Percentiles rank a stretch among this genome's conserved stretches.
These are phyloP conservation scores for Eulithis testata DNA, from an alignment of 2,888 invertebrate species.

Conservation along the genomic window DNA sequence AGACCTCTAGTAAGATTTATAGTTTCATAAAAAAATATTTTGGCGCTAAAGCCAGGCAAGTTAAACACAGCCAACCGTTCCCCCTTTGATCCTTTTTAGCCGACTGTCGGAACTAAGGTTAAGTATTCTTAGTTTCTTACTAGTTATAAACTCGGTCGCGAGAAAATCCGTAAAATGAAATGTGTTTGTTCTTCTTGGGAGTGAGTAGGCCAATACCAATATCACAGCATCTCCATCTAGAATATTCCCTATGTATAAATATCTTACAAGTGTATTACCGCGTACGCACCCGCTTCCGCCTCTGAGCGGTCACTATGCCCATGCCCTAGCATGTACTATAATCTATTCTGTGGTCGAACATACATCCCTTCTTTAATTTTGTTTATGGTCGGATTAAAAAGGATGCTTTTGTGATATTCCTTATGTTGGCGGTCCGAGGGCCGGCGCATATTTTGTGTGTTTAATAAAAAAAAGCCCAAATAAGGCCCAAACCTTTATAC, in stretches of 20 bases:
- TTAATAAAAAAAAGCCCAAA: conserved; percentile 49
- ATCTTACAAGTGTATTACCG: background rate
- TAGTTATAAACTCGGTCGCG: too few relatives aligned
- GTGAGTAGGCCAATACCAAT: too few relatives aligned
- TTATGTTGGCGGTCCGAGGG: conserved; percentile 47
- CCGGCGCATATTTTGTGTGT: conserved; percentile 48
- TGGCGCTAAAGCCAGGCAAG: conserved; percentile 54
- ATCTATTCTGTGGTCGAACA: background rate
- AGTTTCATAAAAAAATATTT: conserved; percentile 66
- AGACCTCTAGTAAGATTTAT: conserved; percentile 58
- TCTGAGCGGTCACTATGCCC: conserved; percentile 1
- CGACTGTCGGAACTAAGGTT: background rate
- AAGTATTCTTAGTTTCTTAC: too few relatives aligned
- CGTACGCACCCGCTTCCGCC: background rate
- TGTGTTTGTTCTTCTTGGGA: too few relatives aligned
- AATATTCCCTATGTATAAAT: too few relatives aligned
- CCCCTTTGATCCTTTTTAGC: conserved; percentile 18
- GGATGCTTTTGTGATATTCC: conserved; percentile 57
- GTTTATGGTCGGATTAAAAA: conserved; percentile 71
- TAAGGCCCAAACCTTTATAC: conserved; percentile 17
- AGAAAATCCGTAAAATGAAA: too few relatives aligned
- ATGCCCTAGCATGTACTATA: background rate
- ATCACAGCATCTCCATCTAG: too few relatives aligned
- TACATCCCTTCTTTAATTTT: conserved; percentile 54
- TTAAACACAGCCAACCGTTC: conserved; percentile 36